Percentiles rank a stretch among this genome's conserved stretches.
These are phyloP conservation scores for Lasioglossum villosulum DNA, from an alignment of 2,888 invertebrate species.

Conservation along the genomic window DNA sequence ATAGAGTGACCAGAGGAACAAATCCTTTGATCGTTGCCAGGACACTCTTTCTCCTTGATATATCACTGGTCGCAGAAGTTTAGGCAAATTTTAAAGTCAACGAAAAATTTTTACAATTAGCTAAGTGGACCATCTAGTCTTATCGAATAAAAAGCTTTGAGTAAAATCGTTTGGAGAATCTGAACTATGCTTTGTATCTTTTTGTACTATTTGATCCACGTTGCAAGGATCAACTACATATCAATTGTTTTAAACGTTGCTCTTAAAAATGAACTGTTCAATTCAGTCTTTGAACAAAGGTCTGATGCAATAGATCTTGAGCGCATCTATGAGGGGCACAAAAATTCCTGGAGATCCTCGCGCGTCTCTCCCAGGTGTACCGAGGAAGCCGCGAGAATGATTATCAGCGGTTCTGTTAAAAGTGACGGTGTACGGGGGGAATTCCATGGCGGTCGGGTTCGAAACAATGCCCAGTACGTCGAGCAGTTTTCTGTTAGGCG, in stretches of 20 bases:
- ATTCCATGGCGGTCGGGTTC: conserved; percentile 14
- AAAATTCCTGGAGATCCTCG: neutral
- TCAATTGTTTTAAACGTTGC: neutral
- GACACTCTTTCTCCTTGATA: neutral
- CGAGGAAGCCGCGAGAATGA: neutral
- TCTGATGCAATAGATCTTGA: neutral
- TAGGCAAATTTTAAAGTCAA: neutral
- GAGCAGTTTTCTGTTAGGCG: conserved; percentile 21
- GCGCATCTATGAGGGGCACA: neutral
- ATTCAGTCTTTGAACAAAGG: neutral
- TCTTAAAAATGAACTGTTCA: neutral
- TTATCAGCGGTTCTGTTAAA: conserved; percentile 11
- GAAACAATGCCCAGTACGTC: conserved; percentile 28
- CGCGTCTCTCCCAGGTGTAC: neutral
- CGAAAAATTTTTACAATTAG: neutral
- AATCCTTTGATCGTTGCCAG: neutral
- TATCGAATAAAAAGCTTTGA: neutral
- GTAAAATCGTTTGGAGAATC: neutral
- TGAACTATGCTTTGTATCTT: neutral
- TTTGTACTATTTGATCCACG: too few species aligned
- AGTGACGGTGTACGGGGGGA: neutral
- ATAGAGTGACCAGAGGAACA: neutral
- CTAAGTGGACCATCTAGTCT: neutral
- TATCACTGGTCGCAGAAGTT: too few species aligned
- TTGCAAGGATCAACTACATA: neutral